Percentiles rank a stretch among this genome's conserved stretches.
Evolutionary conservation across 23 tunicate genomes (phyloP).

Genomic region (Phallusia fumigata): DNA sequence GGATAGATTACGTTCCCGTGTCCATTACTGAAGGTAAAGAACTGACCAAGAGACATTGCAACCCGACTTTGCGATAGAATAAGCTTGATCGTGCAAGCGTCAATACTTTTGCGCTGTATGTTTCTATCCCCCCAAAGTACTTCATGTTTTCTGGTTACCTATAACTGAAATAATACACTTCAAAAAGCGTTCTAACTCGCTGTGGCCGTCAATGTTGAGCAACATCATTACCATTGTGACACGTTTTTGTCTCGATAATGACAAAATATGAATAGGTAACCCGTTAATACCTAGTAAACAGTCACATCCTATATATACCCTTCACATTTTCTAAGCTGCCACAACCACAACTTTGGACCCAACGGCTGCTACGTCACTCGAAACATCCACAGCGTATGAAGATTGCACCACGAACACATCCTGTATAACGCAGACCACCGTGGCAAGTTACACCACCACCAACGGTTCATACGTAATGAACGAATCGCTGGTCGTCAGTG

Average conservation of each 20-base stretch:
- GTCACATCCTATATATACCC: background rate
- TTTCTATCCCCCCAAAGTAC: too few relatives aligned
- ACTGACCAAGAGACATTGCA: background rate
- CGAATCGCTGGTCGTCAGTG: background rate
- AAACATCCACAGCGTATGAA: background rate
- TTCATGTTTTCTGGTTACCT: too few relatives aligned
- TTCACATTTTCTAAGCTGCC: background rate
- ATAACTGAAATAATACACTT: background rate
- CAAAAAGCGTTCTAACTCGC: background rate
- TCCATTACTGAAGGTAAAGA: background rate
- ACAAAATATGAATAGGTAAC: too few relatives aligned
- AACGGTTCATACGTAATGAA: background rate
- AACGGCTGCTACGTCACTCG: background rate
- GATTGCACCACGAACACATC: background rate
- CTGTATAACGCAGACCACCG: background rate
- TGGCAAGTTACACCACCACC: background rate
- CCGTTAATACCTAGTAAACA: background rate
- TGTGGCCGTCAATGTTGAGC: background rate
- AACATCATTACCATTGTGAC: too few relatives aligned
- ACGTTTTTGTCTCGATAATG: too few relatives aligned
- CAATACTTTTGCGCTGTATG: too few relatives aligned
- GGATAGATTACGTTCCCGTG: constrained; percentile 13
- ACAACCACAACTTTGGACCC: background rate
- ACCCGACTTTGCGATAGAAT: background rate
- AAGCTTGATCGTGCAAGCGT: too few relatives aligned